Conservation (phyloP, 2,113 vertebrate species). For the Lichenostomus cassidix region DNA sequence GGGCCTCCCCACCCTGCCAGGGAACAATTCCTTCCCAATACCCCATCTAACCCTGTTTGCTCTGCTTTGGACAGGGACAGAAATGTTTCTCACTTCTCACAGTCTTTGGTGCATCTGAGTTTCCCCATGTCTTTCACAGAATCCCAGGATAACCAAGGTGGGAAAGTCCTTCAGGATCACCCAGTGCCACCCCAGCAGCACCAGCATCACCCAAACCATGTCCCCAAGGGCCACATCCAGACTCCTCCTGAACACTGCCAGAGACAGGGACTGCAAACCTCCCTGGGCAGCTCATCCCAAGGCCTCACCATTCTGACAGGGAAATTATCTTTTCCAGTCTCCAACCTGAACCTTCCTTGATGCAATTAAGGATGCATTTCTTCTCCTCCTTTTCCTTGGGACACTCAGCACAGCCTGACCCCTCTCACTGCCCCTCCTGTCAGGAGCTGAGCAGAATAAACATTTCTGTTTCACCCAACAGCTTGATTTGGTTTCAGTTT, state of each 20-base stretch:
- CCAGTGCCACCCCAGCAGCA: background rate
- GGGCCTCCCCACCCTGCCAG: background rate
- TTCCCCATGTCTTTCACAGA: background rate
- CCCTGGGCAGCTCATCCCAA: background rate
- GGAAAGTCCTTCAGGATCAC: fast-evolving
- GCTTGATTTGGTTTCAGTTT: background rate
- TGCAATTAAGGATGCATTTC: background rate
- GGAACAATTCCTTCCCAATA: background rate
- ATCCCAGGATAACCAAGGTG: fast-evolving
- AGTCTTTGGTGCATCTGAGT: background rate
- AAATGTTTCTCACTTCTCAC: fast-evolving
- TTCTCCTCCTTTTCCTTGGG: background rate
- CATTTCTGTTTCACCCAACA: background rate
- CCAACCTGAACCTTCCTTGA: background rate
- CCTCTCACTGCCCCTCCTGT: background rate
- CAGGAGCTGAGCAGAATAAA: background rate
- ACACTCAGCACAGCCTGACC: background rate
- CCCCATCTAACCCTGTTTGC: background rate
- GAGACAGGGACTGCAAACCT: background rate
- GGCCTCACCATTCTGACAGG: background rate
- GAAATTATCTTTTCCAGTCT: background rate
- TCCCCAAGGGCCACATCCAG: background rate
- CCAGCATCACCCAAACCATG: background rate
- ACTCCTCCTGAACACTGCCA: background rate
- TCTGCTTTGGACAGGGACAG: background rate